Conservation (phyloP, 2,113 vertebrate genomes). For the Furnarius figulus region DNA sequence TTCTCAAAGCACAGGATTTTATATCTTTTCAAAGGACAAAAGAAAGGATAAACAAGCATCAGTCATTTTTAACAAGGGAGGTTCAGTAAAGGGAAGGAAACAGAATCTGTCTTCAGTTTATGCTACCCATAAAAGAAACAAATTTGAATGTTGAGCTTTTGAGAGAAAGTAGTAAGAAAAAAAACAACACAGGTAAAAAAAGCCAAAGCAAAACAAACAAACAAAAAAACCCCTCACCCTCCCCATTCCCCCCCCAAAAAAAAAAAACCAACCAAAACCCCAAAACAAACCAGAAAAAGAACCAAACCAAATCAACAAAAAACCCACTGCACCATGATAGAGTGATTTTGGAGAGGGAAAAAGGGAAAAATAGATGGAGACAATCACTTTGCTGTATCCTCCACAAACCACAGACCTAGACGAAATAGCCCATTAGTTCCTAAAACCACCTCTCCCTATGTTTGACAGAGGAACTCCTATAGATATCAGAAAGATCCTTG, state of each 20-base stretch:
- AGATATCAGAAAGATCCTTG: not conserved
- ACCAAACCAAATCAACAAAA: fast-evolving
- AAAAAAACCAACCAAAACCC: not conserved
- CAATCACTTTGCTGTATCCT: not conserved
- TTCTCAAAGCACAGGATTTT: slow-evolving; percentile 6
- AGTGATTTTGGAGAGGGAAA: not conserved
- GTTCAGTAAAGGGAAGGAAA: slow-evolving; percentile 22
- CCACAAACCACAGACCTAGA: not conserved
- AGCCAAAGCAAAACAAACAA: not conserved
- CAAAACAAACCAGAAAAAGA: not conserved
- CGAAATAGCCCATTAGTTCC: not conserved
- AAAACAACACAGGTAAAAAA: not conserved
- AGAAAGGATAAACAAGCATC: slow-evolving; percentile 53
- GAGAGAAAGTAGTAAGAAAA: not conserved
- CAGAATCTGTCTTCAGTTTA: slow-evolving; percentile 24
- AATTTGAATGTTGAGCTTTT: not conserved
- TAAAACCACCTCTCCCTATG: not conserved
- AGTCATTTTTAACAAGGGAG: slow-evolving; percentile 65
- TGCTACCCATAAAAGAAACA: not conserved
- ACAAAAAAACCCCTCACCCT: too few relatives aligned
- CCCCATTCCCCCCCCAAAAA: too few relatives aligned
- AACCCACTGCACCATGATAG: not conserved
- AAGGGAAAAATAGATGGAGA: not conserved
- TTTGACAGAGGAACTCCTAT: not conserved
- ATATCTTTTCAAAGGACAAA: slow-evolving; percentile 27